phyloP scores from a whole-genome alignment of 37 sponge, comb jelly and placozoan genomes.

The Axinella damicornis region DNA sequence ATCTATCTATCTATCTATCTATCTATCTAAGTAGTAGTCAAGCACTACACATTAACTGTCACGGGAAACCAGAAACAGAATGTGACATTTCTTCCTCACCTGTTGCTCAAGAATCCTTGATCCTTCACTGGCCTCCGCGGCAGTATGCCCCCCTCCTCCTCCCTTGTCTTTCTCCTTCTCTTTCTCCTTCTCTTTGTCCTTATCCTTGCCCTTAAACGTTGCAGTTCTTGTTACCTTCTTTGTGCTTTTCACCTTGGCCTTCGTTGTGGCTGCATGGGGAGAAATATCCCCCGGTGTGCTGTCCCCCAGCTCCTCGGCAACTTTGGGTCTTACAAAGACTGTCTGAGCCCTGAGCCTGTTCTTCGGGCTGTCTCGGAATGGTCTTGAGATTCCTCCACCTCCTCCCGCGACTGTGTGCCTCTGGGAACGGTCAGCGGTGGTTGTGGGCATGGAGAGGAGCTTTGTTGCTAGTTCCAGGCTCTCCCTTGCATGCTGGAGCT shows the following conservation, averaged over 20 bases:
- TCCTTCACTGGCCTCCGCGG: not conserved
- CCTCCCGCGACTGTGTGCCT: not conserved
- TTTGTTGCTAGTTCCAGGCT: slow-evolving; percentile 4
- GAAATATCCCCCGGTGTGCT: too few species aligned
- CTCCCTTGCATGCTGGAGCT: slow-evolving; percentile 15
- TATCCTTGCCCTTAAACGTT: slow-evolving; percentile 35
- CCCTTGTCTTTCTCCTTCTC: not conserved
- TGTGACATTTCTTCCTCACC: too few species aligned
- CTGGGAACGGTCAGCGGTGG: not conserved
- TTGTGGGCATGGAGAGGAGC: slow-evolving; percentile 12
- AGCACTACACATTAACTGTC: too few species aligned
- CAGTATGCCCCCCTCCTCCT: not conserved
- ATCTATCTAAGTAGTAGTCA: too few species aligned
- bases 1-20: too few species aligned
- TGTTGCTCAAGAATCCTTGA: not conserved
- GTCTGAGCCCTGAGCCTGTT: slow-evolving; percentile 7
- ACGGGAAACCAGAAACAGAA: too few species aligned
- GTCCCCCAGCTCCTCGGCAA: too few species aligned
- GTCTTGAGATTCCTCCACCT: not conserved
- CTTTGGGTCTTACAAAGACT: not conserved
- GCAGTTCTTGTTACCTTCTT: slow-evolving; percentile 30
- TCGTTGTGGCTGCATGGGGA: not conserved
- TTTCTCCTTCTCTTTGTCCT: slow-evolving; percentile 27
- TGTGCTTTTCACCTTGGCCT: not conserved
- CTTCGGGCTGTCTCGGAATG: not conserved